A percentile compares a stretch with the other conserved stretches of the same genome.
phyloP scores from a whole-genome alignment of 1,140 invertebrate genomes.

The Uloborus diversus region DNA sequence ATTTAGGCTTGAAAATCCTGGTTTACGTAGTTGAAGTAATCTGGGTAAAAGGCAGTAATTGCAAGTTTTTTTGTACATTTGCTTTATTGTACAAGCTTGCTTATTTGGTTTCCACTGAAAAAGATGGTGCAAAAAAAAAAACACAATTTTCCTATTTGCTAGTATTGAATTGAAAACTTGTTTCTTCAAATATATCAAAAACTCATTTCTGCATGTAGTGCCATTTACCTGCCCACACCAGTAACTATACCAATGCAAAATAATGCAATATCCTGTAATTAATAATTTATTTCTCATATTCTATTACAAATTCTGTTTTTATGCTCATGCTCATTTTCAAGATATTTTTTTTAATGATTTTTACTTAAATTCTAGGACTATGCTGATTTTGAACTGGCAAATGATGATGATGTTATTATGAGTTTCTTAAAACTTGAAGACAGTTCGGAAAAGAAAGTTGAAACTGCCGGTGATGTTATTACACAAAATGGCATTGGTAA shows the following conservation, averaged over 20 bases:
- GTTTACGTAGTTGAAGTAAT: no score
- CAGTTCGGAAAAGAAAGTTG: slow-evolving; percentile 20
- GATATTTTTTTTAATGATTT: slow-evolving; percentile 24
- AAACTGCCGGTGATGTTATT: slow-evolving; percentile 9
- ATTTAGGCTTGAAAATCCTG: no score
- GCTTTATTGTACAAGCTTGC: no score
- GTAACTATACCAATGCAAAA: neutral
- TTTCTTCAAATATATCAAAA: neutral
- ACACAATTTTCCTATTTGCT: no score
- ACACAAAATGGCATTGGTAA: slow-evolving; percentile 58
- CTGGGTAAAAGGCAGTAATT: no score
- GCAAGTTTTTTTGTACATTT: no score
- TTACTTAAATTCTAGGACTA: slow-evolving; percentile 77
- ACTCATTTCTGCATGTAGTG: neutral
- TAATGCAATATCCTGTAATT: neutral
- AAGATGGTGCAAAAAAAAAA: no score
- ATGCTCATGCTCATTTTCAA: slow-evolving; percentile 12
- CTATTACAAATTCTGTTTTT: no score
- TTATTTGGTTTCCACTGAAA: no score
- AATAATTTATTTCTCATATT: neutral
- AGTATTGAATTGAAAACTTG: no score
- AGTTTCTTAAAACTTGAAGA: slow-evolving; percentile 73
- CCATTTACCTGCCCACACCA: neutral
- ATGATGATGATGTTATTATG: slow-evolving; percentile 89
- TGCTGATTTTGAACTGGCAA: slow-evolving; percentile 89